Evolutionary conservation across 2,888 invertebrate genomes (phyloP).

Genomic region (Drosophila histrio): DNA sequence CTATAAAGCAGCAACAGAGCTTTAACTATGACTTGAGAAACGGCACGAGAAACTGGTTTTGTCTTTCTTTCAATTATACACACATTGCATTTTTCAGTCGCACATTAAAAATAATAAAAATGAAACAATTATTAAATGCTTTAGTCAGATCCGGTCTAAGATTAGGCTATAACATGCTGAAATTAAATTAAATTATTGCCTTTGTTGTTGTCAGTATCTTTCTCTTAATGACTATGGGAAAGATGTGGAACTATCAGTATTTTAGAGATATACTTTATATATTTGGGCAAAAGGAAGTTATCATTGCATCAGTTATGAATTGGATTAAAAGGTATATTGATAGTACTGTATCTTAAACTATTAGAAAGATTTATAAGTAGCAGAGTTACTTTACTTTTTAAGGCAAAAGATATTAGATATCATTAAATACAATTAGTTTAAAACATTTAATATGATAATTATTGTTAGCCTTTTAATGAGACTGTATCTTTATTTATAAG

Average conservation of each 20-base stretch:
- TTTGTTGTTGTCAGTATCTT: conserved; percentile 8
- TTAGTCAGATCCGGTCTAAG: conserved; percentile 27
- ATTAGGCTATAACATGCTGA: conserved; percentile 12
- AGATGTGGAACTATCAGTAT: not conserved
- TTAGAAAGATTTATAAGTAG: not conserved
- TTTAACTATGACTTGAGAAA: conserved; percentile 40
- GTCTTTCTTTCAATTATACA: not conserved
- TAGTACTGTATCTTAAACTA: not conserved
- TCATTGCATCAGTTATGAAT: not conserved
- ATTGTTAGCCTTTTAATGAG: no score
- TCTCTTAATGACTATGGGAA: not conserved
- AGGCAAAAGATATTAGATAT: not conserved
- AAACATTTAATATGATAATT: no score
- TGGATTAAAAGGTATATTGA: not conserved
- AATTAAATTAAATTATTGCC: conserved; percentile 22
- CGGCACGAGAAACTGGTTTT: conserved; percentile 47
- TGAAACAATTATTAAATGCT: conserved; percentile 45
- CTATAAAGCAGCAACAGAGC: conserved; percentile 33
- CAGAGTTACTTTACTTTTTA: not conserved
- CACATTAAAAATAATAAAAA: conserved; percentile 22
- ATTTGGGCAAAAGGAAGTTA: not conserved
- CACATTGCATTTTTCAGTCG: conserved; percentile 17
- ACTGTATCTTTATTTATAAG: no score
- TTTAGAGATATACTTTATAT: not conserved
- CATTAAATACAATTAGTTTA: no score